These are phyloP conservation scores for Adoxophyes honmai DNA, from an alignment of 1,140 invertebrate genomes.

Conservation along the genomic window DNA sequence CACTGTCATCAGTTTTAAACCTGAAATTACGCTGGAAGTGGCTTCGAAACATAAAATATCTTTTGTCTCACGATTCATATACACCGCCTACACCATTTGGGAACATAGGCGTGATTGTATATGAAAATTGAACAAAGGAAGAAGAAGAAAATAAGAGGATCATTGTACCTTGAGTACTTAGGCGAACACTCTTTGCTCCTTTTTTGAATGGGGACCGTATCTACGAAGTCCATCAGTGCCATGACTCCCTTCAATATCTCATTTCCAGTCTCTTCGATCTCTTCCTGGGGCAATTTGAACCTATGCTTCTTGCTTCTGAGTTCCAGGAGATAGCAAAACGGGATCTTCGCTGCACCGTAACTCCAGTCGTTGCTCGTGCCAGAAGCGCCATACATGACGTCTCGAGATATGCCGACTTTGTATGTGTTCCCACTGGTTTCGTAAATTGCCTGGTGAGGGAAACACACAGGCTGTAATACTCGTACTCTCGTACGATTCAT, in stretches of 20 bases:
- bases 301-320: conserved; percentile 80
- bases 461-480: no score
- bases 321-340: conserved; percentile 84
- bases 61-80: no score
- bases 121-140: no score
- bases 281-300: conserved; percentile 82
- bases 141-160: no score
- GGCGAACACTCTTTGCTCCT: neutral
- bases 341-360: conserved; percentile 78
- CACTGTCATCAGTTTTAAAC: no score
- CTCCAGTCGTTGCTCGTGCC: conserved; percentile 85
- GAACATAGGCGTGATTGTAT: no score
- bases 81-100: no score
- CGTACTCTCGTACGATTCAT: no score
- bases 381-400: conserved; percentile 75
- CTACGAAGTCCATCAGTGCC: conserved; percentile 77
- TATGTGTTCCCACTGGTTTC: conserved; percentile 55
- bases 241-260: conserved; percentile 81
- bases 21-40: no score
- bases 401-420: conserved; percentile 62
- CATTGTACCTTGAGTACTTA: neutral
- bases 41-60: no score
- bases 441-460: conserved; percentile 49
- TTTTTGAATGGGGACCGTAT: conserved; percentile 19
- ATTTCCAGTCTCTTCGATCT: conserved; percentile 82